Evolutionary conservation across 2,888 invertebrate species (phyloP), one percentile per base, ranked within the genome.

Genomic region (Lepidochrysops patricia): DNA sequence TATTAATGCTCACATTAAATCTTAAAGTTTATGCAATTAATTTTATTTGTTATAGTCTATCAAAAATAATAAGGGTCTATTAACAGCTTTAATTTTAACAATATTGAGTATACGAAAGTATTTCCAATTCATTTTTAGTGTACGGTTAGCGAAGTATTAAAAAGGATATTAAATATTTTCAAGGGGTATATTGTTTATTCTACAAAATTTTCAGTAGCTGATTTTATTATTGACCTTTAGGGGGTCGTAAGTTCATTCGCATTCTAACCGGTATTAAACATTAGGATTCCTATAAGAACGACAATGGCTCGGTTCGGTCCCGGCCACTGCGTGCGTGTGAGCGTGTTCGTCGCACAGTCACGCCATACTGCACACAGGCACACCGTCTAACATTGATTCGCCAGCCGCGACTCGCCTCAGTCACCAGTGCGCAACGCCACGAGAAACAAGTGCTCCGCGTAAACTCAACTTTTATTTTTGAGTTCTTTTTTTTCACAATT

Each of bases 401-500:
- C 79, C 79, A 82, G 77, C 80, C 78, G 73, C 77, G 73, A 75
- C 73, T 75, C 77, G 72, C 64, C 76, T 81, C 89, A 86, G 89
- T 88, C 87, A 86, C 80, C 74, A 84, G 82, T 84, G 88, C 88
- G 88, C 88, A 88, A 82, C 88, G 87, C 85, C 70, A 75, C 74
- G 75, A 75, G 79, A 76, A 73, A 73, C 85, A 82, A 85, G 85
- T 86, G 84, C 76, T 73, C 63, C 54, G 23, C 62, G 63, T 63
- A 58, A 74, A 73, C 72, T 74, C 73, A 75, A 68, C 74, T 79
- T 83, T 83, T 79, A 78, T 78, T 84, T 84, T 85, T 83, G 74
- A 75, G 77, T 86, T 82, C 66, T 67, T 80, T 84, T 82, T 78
- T 79, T 83, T 82, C 35, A 58, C 32, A 50, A 34, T 58, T 58